These are phyloP conservation scores for Pelodiscus sinensis DNA, from an alignment of 2,113 vertebrate species.

Conservation along the genomic window DNA sequence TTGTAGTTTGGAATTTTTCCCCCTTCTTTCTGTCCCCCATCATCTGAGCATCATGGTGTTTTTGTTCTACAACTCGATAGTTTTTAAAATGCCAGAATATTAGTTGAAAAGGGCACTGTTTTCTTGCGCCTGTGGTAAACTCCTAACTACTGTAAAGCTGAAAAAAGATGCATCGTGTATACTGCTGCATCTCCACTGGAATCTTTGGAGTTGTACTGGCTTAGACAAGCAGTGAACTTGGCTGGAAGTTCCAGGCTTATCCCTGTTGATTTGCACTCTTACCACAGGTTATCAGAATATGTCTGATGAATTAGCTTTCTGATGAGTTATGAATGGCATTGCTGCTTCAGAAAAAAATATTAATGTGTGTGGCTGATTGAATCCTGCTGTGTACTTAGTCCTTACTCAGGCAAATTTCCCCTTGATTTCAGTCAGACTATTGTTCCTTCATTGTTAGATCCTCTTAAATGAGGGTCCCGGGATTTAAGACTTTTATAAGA, in stretches of 20 bases:
- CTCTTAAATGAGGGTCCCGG: background rate
- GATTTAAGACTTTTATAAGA: background rate
- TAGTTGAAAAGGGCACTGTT: background rate
- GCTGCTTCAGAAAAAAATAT: background rate
- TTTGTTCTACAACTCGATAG: background rate
- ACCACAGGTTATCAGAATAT: background rate
- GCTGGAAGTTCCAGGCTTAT: background rate
- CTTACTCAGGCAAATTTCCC: background rate
- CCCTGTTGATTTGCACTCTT: background rate
- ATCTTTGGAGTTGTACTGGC: background rate
- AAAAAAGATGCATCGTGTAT: background rate
- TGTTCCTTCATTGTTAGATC: background rate
- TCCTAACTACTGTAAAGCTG: background rate
- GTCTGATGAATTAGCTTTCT: background rate
- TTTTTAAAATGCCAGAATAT: background rate
- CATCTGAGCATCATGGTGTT: background rate
- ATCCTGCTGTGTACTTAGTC: background rate
- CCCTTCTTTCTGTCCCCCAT: no score
- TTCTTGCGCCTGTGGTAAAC: background rate
- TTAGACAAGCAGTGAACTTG: background rate
- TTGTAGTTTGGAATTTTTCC: background rate
- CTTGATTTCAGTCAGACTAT: background rate
- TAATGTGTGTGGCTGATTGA: background rate
- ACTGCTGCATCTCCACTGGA: background rate
- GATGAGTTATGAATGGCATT: background rate